Conservation (phyloP, 2,888 invertebrate genomes). For the Teleiodes luculella region DNA sequence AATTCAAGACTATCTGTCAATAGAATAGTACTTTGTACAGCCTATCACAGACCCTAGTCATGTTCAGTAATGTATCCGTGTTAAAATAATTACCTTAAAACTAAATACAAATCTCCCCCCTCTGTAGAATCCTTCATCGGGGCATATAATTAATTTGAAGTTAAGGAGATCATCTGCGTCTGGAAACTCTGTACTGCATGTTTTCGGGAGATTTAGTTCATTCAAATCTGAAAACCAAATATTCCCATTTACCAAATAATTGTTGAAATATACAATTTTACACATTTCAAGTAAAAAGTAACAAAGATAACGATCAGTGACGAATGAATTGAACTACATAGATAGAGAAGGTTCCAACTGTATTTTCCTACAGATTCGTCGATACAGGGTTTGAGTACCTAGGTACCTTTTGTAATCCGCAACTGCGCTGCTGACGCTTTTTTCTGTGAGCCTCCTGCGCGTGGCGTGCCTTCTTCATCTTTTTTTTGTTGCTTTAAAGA, state of each 20-base stretch:
- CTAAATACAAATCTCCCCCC: constrained; percentile 97
- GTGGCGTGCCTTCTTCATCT: constrained; percentile 90
- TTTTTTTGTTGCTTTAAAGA: constrained; percentile 99
- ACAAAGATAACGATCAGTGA: neutral
- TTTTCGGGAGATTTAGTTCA: constrained; percentile 97
- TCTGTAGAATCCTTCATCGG: constrained; percentile 98
- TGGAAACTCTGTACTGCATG: constrained; percentile 96
- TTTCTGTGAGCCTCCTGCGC: constrained; percentile 85
- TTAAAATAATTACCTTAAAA: constrained; percentile 89
- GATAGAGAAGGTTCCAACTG: neutral
- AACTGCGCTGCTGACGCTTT: constrained; percentile 98
- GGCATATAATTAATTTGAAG: constrained; percentile 97
- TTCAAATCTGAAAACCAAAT: constrained; percentile 88
- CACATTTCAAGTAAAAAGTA: no score
- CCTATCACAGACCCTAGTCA: no score
- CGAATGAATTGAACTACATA: neutral
- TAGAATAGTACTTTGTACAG: no score
- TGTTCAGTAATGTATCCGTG: no score
- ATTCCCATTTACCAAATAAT: no score
- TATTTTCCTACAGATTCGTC: neutral
- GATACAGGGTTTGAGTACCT: constrained; percentile 60
- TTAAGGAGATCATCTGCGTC: constrained; percentile 97
- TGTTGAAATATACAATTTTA: no score
- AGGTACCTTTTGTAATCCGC: constrained; percentile 96
- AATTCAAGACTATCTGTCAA: no score